Conservation (phyloP, 2,113 vertebrate species). For the Brachyhypopomus gauderio region DNA sequence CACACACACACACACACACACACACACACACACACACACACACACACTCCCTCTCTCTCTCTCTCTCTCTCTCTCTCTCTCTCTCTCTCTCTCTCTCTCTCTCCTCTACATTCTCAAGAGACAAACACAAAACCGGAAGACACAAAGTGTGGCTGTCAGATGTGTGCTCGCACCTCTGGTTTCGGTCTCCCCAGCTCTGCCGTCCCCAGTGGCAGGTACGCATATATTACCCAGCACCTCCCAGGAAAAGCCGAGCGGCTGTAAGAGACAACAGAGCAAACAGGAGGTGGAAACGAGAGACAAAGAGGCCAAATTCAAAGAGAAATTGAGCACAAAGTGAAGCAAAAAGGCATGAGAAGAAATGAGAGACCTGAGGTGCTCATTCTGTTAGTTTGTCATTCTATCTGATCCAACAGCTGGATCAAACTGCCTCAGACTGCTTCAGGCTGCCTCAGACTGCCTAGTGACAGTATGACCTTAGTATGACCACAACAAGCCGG, state of each 20-base stretch:
- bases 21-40: conserved; percentile 33
- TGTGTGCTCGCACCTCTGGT: neutral
- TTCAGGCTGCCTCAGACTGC: neutral
- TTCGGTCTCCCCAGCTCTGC: neutral
- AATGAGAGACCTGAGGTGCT: conserved; percentile 46
- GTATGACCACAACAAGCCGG: neutral
- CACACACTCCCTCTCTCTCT: no score
- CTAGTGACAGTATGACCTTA: conserved; percentile 16
- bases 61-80: no score
- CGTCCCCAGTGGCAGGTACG: neutral
- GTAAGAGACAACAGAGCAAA: conserved; percentile 28
- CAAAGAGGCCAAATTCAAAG: conserved; percentile 13
- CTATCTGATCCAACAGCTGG: neutral
- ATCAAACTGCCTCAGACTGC: conserved; percentile 3
- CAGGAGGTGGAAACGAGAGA: conserved; percentile 21
- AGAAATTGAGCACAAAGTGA: conserved; percentile 8
- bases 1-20: conserved; percentile 11
- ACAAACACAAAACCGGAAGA: neutral
- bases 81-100: neutral
- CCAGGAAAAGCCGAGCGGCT: neutral
- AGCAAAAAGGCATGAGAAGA: conserved; percentile 42
- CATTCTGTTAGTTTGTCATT: conserved; percentile 3
- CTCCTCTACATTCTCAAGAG: conserved; percentile 6
- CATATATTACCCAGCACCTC: neutral
- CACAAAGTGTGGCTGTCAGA: conserved; percentile 7